These are phyloP conservation scores for Frankliniella fusca DNA, from an alignment of 2,888 invertebrate genomes.

Conservation along the genomic window DNA sequence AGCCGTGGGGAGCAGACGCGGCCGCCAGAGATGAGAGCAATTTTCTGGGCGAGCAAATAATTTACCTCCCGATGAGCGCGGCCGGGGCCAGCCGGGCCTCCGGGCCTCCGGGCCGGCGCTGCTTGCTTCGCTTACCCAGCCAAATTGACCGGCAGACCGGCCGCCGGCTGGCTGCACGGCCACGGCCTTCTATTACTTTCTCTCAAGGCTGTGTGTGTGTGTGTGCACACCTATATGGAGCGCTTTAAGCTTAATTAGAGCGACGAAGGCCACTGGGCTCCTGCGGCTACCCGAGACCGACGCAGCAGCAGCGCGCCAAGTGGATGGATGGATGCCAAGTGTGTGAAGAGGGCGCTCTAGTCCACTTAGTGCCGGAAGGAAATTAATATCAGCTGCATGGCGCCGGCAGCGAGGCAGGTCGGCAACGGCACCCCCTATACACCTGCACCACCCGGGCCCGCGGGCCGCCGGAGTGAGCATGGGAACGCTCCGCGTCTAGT, in stretches of 20 bases:
- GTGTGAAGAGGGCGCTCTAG: too few relatives aligned
- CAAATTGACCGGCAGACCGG: constrained; percentile 9
- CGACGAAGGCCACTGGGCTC: not conserved
- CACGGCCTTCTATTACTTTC: not conserved
- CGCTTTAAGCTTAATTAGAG: not conserved
- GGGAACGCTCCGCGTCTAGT: too few relatives aligned
- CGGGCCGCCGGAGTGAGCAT: too few relatives aligned
- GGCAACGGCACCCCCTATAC: too few relatives aligned
- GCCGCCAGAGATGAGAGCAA: too few relatives aligned
- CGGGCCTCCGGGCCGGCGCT: not conserved
- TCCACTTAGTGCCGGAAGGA: too few relatives aligned
- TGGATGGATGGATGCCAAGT: too few relatives aligned
- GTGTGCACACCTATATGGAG: not conserved
- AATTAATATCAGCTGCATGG: too few relatives aligned
- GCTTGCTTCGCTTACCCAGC: not conserved
- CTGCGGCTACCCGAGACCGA: not conserved
- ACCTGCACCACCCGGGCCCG: too few relatives aligned
- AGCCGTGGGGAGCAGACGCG: too few relatives aligned
- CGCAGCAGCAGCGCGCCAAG: not conserved
- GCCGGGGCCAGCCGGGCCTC: not conserved
- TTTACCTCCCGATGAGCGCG: not conserved
- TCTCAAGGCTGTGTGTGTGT: not conserved
- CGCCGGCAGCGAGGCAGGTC: too few relatives aligned
- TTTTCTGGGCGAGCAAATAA: too few relatives aligned
- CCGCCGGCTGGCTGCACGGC: not conserved